Base-by-base conservation (phyloP, 2,888 invertebrate genomes). In the Ormia ochracea region DNA sequence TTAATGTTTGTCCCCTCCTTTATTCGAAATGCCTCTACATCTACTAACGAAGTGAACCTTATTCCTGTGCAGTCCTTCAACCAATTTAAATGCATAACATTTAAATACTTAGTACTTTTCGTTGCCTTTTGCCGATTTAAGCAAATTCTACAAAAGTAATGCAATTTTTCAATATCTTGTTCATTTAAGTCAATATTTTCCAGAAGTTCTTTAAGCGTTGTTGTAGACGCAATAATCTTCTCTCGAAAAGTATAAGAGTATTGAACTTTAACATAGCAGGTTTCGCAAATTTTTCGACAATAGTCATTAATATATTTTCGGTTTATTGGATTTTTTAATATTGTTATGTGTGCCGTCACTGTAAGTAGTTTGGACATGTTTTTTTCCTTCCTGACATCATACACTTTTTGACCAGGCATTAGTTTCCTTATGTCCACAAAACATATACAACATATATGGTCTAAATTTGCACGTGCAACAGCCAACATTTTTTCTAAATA, bases 61-160 rank as follows among this genome's bases (percentile, higher is more conserved):
- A 68, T 58, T 36, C 63, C 68, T 28, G 50, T 68, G 17, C 69
- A 73, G 21, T 73, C 48, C 61, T 41, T 75, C 19, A 48, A n/a
- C 58, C 43, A 82, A 41, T 48, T 70, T 17, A 63, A 56, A 43
- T 80, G 28, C 3, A 12, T 12, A 28, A 69, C 28, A 12, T 31
- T 68, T 23, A 58, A 38, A 43, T 38, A 36, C 7, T 54, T 41
- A 31, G 9, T 12, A 36, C 45, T 5, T 43, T 43, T 41, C 3
- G n/a, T 21, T 1, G 19, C 5, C 7, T 75, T 63, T 33, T 61
- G 43, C 45, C 74, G 69, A 63, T 75, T 82, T 21, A 82, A 50
- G 7, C 82, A 82, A 19, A 75, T 77, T 0, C 79, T 70, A 14
- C 82, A 82, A 54, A 81, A 82, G 23, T 33, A 14, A n/a, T 81